Base-by-base conservation (phyloP, 1,140 invertebrate genomes). In the Amphibalanus amphitrite region DNA sequence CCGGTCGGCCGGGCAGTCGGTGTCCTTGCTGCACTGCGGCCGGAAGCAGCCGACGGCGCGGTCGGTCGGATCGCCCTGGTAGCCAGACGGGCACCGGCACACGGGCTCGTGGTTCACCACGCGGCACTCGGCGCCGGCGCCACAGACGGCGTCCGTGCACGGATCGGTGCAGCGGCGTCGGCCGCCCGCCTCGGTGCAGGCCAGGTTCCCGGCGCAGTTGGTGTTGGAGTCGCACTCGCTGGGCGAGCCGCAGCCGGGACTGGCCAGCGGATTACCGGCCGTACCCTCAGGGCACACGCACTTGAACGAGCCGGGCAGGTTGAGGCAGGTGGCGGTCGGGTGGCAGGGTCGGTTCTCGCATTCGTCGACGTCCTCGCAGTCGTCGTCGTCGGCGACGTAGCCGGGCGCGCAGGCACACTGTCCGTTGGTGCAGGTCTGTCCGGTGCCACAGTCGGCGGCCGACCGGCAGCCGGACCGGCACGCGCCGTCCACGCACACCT, bases 401-500 rank as follows among this genome's bases (percentile, higher is more conserved):
- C 77, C 80, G 70, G 77, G 76, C 40, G 75, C 76, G 74, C 79
- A 86, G 78, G 80, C 85, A 80, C 93, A 95, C 78, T 91, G 87
- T 28, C 86, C 88, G 26, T 85, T 85, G 23, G 88, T 81, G 79
- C 93, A 95, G n/a, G 89, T 80, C 81, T 95, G 89, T 72, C 88
- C 88, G 29, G 82, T 77, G 47, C 86, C 84, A 77, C 93, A 95
- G 75, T 94, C 92, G 3, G 85, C 83, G 78, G 92, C 89, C 3
- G 85, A 85, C 30, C 88, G 86, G 77, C 93, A 95, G 0, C 93
- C 93, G 10, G 86, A 83, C 77, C 88, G 85, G 76, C 92, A 95
- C 29, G 86, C 84, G 59, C 91, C 90, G 74, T 89, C 86, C n/a
- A 86, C 85, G 76, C 93, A 95, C 67, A 94, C 86, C 83, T 95